Conservation (phyloP, 2,113 vertebrate genomes). For the Seriola quinqueradiata region DNA sequence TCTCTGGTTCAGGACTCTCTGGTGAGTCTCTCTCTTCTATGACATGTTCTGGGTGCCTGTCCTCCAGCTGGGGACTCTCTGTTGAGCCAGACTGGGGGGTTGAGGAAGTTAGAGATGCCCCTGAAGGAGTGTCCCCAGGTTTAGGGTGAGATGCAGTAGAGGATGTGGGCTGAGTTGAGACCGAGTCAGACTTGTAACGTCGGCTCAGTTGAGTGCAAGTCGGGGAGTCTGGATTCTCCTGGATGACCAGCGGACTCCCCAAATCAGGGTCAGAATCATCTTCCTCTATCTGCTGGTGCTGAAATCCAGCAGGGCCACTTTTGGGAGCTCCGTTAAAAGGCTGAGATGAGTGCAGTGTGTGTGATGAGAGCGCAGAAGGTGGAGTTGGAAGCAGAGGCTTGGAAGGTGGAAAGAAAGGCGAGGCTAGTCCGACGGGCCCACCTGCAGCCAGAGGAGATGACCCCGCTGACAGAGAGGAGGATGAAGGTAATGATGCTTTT, state of each 20-base stretch:
- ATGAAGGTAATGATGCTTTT: slow-evolving; percentile 77
- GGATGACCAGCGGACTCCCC: slow-evolving; percentile 84
- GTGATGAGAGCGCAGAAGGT: slow-evolving; percentile 75
- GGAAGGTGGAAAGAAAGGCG: slow-evolving; percentile 80
- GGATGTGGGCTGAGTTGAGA: slow-evolving; percentile 63
- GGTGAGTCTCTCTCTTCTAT: slow-evolving; percentile 88
- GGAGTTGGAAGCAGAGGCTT: slow-evolving; percentile 76
- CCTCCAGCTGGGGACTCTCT: slow-evolving; percentile 69
- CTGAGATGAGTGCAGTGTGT: slow-evolving; percentile 71
- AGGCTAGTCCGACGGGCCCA: slow-evolving; percentile 70
- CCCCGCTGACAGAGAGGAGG: slow-evolving; percentile 70
- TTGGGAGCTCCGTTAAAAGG: slow-evolving; percentile 80
- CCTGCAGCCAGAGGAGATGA: slow-evolving; percentile 69
- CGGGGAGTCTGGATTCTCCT: slow-evolving; percentile 83
- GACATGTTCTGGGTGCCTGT: slow-evolving; percentile 82
- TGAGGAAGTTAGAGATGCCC: slow-evolving; percentile 60
- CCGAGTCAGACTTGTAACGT: slow-evolving; percentile 70
- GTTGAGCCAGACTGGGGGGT: slow-evolving; percentile 57
- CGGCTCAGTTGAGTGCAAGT: slow-evolving; percentile 78
- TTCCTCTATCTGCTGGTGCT: slow-evolving; percentile 75
- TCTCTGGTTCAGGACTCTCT: slow-evolving; percentile 86
- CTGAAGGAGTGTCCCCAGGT: slow-evolving; percentile 73
- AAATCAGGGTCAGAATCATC: slow-evolving; percentile 85
- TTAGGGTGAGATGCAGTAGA: slow-evolving; percentile 72
- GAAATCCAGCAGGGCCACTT: slow-evolving; percentile 67